Conservation (phyloP, 2,797 vertebrate genomes). For the Hafferia zeledoni region DNA sequence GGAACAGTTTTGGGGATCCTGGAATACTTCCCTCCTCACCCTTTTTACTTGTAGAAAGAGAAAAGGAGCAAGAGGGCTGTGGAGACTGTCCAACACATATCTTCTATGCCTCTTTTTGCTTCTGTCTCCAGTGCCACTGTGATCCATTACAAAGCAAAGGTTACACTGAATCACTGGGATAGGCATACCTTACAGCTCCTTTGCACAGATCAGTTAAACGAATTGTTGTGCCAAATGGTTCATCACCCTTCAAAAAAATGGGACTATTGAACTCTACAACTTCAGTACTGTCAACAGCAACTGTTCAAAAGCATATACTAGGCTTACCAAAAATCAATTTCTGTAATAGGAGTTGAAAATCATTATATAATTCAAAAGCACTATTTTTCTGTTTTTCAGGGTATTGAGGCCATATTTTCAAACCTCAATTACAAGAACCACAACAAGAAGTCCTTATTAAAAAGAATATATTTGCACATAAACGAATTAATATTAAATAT, state of each 20-base stretch:
- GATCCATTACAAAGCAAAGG: neutral
- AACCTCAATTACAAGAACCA: neutral
- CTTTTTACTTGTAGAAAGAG: neutral
- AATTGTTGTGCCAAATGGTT: neutral
- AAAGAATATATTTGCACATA: neutral
- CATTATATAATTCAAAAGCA: neutral
- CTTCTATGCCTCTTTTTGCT: neutral
- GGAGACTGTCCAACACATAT: neutral
- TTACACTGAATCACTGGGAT: neutral
- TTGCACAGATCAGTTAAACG: neutral
- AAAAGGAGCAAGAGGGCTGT: neutral
- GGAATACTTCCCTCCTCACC: neutral
- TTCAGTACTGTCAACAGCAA: neutral
- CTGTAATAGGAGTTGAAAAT: neutral
- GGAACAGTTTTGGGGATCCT: neutral
- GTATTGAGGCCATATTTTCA: neutral
- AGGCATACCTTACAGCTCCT: neutral
- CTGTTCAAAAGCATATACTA: neutral
- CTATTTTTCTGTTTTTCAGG: neutral
- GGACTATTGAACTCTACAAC: neutral
- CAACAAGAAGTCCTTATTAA: neutral
- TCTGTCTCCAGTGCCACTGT: neutral
- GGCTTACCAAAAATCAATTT: neutral
- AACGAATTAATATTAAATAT: neutral
- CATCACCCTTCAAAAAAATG: neutral